phyloP scores from a whole-genome alignment of 1,140 invertebrate genomes.

The Arctopsyche grandis region DNA sequence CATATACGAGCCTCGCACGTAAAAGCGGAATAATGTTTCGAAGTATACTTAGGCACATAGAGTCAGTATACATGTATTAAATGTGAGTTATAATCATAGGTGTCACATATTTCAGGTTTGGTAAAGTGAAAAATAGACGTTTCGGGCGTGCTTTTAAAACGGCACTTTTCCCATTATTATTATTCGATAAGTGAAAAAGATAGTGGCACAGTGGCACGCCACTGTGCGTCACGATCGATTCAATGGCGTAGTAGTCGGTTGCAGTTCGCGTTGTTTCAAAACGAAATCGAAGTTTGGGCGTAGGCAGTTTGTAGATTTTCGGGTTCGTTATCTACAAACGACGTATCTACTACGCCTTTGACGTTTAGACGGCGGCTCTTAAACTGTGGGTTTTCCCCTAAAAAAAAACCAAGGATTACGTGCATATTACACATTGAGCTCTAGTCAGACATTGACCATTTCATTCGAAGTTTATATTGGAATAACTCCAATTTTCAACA shows the following conservation, averaged over 20 bases:
- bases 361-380: not conserved
- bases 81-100: no score
- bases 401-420: no score
- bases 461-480: no score
- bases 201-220: not conserved
- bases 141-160: conserved; percentile 11
- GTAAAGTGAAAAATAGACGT: not conserved
- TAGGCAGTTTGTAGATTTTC: not conserved
- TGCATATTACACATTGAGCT: no score
- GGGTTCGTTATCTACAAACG: not conserved
- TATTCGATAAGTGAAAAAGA: conserved; percentile 27
- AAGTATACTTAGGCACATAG: no score
- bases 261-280: not conserved
- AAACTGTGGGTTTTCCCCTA: not conserved
- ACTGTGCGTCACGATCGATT: conserved; percentile 14
- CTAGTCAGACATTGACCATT: no score
- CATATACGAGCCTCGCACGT: no score
- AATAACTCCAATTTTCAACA: no score
- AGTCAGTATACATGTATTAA: no score
- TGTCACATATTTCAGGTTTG: not conserved
- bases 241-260: not conserved
- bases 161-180: conserved; percentile 23
- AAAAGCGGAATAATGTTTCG: no score
- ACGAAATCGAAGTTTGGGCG: not conserved
- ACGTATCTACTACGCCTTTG: not conserved